Evolutionary conservation across 2,797 vertebrate species (phyloP).

Genomic region (Arremon brunneinucha): DNA sequence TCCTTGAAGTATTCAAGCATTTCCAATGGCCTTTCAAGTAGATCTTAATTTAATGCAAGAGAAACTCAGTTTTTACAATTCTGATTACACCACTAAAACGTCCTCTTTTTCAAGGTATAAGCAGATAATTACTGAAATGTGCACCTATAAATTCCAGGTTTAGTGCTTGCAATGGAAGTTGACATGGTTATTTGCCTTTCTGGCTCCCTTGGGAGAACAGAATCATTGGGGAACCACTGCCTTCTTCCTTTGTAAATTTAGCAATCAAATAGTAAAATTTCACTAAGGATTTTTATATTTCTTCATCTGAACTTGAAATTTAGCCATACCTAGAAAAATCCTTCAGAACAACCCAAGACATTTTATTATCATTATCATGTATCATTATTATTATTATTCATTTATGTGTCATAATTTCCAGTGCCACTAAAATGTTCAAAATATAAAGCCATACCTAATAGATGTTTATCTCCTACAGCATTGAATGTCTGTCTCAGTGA

Average conservation of each 20-base stretch:
- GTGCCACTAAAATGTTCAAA: neutral
- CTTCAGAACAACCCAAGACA: neutral
- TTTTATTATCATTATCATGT: too few relatives aligned
- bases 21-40: neutral
- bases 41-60: neutral
- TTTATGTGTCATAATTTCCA: neutral
- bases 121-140: neutral
- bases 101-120: neutral
- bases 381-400: neutral
- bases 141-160: neutral
- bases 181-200: neutral
- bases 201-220: neutral
- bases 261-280: neutral
- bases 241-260: neutral
- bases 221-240: neutral
- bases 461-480: neutral
- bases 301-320: neutral
- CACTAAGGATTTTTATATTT: neutral
- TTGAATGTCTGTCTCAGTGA: neutral
- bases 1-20: neutral
- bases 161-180: neutral
- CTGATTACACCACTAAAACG: neutral
- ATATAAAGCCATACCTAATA: neutral
- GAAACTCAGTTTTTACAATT: neutral
- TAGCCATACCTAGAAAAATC: neutral